A percentile compares a stretch with the other conserved stretches of the same genome.
phyloP scores from a whole-genome alignment of 2,888 invertebrate genomes.

The Orthosia gothica region DNA sequence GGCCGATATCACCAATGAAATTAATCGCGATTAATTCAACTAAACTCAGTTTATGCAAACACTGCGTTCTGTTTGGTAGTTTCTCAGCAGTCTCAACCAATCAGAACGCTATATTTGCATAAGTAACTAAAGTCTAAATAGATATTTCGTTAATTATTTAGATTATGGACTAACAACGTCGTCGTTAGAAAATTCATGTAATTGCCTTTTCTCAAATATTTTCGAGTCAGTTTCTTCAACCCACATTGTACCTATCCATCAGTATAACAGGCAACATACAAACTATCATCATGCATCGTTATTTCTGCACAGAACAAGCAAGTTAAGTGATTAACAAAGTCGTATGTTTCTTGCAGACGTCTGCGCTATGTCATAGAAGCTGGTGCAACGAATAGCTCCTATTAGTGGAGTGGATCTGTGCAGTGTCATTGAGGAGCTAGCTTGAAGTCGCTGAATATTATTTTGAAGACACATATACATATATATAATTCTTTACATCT shows the following conservation, averaged over 20 bases:
- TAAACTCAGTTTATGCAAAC: too few species aligned
- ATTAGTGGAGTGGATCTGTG: constrained; percentile 40
- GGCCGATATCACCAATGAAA: too few species aligned
- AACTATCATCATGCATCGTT: constrained; percentile 1
- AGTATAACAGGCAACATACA: not conserved
- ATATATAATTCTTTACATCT: too few species aligned
- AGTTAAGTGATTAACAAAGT: constrained; percentile 48
- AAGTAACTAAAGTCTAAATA: too few species aligned
- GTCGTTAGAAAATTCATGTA: too few species aligned
- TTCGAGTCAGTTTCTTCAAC: not conserved
- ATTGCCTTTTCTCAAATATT: too few species aligned
- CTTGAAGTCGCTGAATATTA: constrained; percentile 2
- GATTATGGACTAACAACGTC: too few species aligned
- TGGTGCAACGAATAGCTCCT: constrained; percentile 35
- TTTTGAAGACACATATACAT: not conserved
- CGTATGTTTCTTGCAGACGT: constrained; percentile 32
- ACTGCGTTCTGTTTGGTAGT: too few species aligned
- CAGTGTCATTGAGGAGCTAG: constrained; percentile 14
- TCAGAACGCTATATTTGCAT: too few species aligned
- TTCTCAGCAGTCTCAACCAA: too few species aligned
- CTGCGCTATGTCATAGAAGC: constrained; percentile 37
- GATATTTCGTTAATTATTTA: too few species aligned
- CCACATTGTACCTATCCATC: not conserved
- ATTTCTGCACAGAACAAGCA: constrained; percentile 26
- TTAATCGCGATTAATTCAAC: too few species aligned